Evolutionary conservation across 1,140 invertebrate genomes (phyloP).

Genomic region (Micrasema minimum): DNA sequence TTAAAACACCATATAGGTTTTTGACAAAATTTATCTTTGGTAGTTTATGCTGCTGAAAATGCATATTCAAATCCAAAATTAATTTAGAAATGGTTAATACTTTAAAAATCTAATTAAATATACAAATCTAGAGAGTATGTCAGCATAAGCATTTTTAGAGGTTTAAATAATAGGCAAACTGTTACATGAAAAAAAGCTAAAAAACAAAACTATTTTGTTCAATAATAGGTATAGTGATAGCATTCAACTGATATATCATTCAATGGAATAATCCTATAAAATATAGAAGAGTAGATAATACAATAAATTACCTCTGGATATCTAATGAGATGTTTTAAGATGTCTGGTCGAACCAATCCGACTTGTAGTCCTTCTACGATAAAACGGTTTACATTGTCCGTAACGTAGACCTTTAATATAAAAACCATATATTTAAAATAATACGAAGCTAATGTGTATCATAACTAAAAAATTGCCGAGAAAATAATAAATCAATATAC

Average conservation of each 20-base stretch:
- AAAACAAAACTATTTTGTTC: too few species aligned
- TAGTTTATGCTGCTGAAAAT: too few species aligned
- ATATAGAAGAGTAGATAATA: too few species aligned
- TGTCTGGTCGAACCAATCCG: constrained; percentile 84
- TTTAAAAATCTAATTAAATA: neutral
- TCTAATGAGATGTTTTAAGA: constrained; percentile 80
- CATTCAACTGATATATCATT: too few species aligned
- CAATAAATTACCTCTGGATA: constrained; percentile 78
- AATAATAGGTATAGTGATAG: too few species aligned
- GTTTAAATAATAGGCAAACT: too few species aligned
- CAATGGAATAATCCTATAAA: too few species aligned
- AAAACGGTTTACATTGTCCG: constrained; percentile 85
- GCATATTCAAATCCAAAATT: neutral
- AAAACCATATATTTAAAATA: constrained; percentile 11
- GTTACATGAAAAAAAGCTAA: too few species aligned
- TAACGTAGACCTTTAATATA: constrained; percentile 71
- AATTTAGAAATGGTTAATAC: neutral
- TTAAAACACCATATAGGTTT: too few species aligned
- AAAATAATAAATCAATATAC: constrained; percentile 45
- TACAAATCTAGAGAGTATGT: too few species aligned
- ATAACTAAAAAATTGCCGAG: constrained; percentile 15
- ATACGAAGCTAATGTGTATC: constrained; percentile 24
- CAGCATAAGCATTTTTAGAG: too few species aligned
- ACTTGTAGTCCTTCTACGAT: constrained; percentile 88
- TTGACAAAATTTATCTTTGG: neutral